Evolutionary conservation across 2,113 vertebrate genomes (phyloP).

Genomic region (Oreochromis tanganicae): DNA sequence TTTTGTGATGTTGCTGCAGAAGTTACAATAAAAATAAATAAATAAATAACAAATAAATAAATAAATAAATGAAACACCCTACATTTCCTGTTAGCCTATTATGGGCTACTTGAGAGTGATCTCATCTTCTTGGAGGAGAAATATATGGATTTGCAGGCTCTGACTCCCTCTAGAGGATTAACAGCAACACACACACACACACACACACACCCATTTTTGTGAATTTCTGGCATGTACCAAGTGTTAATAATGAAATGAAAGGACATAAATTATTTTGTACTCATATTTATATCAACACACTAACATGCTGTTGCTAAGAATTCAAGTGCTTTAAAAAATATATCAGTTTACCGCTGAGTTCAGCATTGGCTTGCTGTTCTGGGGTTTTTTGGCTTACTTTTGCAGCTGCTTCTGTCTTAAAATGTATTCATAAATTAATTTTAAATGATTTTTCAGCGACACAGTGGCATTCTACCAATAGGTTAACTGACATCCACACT

Average conservation of each 20-base stretch:
- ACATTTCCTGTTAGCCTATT: background rate
- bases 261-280: background rate
- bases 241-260: background rate
- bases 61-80: background rate
- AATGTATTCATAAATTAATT: background rate
- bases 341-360: background rate
- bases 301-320: background rate
- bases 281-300: background rate
- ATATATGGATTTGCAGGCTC: conserved; percentile 19
- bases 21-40: background rate
- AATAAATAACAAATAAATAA: background rate
- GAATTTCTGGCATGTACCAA: background rate
- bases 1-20: background rate
- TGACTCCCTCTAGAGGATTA: conserved; percentile 53
- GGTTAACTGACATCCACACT: background rate
- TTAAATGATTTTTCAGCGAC: background rate
- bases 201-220: background rate
- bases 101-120: background rate
- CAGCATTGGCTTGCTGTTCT: background rate
- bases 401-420: background rate
- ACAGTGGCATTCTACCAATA: background rate
- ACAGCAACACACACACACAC: background rate
- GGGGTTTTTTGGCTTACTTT: background rate
- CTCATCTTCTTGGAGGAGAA: background rate
- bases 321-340: background rate